These are phyloP conservation scores for Chaetorhynchus papuensis DNA, from an alignment of 2,113 vertebrate genomes.

Conservation along the genomic window DNA sequence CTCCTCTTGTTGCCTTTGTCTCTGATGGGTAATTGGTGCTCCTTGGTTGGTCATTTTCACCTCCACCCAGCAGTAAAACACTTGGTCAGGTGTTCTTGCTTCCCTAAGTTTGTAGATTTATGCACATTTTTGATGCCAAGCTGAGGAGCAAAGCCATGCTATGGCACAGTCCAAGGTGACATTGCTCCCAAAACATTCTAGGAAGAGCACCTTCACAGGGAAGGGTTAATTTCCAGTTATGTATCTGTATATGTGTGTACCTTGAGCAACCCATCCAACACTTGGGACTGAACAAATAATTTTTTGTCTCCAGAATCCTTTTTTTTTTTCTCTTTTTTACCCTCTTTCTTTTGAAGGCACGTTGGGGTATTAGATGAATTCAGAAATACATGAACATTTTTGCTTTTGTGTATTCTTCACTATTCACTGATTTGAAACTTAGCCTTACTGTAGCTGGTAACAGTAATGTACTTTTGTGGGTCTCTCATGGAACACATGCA, in stretches of 20 bases:
- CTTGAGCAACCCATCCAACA: neutral
- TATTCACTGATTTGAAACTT: neutral
- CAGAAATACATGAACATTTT: neutral
- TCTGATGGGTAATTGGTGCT: neutral
- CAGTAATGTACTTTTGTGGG: neutral
- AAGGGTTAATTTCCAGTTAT: neutral
- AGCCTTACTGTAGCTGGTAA: neutral
- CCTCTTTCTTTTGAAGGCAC: neutral
- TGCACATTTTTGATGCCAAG: neutral
- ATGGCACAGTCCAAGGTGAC: neutral
- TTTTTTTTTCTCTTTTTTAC: neutral
- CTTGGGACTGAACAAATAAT: neutral
- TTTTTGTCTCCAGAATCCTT: neutral
- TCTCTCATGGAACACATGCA: neutral
- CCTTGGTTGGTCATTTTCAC: neutral
- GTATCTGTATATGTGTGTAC: accelerated
- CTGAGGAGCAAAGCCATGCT: neutral
- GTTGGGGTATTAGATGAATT: neutral
- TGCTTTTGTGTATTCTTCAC: neutral
- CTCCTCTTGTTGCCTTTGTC: neutral
- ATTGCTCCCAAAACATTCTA: neutral
- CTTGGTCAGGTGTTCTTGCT: neutral
- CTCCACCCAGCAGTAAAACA: neutral
- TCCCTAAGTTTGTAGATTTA: neutral
- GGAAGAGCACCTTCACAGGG: neutral